Base-by-base conservation (phyloP, 2,888 invertebrate genomes). In the Rhorus exstirpatorius region DNA sequence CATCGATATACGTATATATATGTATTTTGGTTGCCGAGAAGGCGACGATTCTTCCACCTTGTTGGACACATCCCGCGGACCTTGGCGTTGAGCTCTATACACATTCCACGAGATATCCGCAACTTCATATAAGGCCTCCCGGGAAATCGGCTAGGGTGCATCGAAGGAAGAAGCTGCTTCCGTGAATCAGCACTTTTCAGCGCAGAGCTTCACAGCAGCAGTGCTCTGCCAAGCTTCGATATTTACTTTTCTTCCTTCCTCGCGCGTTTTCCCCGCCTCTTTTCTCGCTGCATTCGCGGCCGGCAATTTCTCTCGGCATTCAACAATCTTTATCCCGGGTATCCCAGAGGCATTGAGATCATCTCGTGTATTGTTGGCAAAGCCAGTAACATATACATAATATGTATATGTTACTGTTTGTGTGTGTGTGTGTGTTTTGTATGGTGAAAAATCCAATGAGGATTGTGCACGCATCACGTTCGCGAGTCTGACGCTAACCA, bases 261-360 rank as follows among this genome's bases (percentile, higher is more conserved):
- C 14, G 41, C 38, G 53, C 53, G 7, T 68, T 51, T 58, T 38
- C 38, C 49, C 19, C 1, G 19, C 2, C n/a, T 46, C 7, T 65
- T 72, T 76, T 79, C 70, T 65, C 58, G 26, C 46, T 46, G 24
- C 75, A 67, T 67, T 70, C 41, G 38, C 60, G 35, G n/a, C 17
- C 53, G 19, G 68, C 74, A 26, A 65, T 53, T 31, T 58, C 26
- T 55, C 71, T 49, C 17, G 44, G 61, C 24, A 75, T 79, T 75
- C 79, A 58, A 70, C 53, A 53, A 10, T 14, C 24, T 55, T 49
- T 70, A 35, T 68, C 38, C 24, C 61, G 7, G 65, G 38, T 70
- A 63, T 80, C 76, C 80, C 80, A 74, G 74, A 78, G 71, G 83
- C 61, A 72, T 55, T 83, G 51, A 71, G 78, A 79, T 83, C 77